phyloP scores from a whole-genome alignment of 2,113 vertebrate genomes.

The Anas platyrhynchos region DNA sequence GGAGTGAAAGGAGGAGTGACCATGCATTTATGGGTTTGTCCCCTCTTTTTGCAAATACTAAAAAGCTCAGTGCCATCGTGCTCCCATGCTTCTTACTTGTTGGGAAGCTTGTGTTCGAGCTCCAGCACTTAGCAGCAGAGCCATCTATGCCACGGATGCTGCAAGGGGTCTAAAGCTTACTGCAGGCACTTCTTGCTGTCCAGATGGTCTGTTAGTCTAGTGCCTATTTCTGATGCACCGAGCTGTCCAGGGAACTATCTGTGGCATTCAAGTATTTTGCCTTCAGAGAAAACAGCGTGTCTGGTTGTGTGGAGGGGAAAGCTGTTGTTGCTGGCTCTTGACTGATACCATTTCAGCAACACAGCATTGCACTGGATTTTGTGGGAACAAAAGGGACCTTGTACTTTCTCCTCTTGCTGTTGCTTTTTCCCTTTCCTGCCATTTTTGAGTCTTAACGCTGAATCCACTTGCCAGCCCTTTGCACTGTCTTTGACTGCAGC shows the following conservation, averaged over 20 bases:
- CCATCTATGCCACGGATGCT: accelerated
- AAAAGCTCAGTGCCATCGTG: neutral
- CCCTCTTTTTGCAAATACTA: neutral
- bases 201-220: neutral
- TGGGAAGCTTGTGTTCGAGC: neutral
- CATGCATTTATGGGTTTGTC: neutral
- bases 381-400: neutral
- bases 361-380: neutral
- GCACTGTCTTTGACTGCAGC: constrained; percentile 42
- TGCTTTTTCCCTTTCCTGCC: neutral
- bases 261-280: neutral
- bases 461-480: constrained; percentile 5
- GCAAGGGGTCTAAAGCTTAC: neutral
- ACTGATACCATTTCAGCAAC: neutral
- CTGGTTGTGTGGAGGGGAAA: neutral
- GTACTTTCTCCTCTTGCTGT: neutral
- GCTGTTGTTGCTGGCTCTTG: neutral
- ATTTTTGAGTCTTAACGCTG: neutral
- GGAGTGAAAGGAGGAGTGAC: neutral
- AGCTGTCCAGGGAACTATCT: neutral
- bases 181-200: neutral
- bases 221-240: neutral
- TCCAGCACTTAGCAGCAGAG: neutral
- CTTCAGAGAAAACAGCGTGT: neutral
- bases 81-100: neutral